A percentile compares a stretch with the other conserved stretches of the same genome.
Evolutionary conservation across 2,888 invertebrate species (phyloP).

Genomic region (Sarcophaga carnaria): DNA sequence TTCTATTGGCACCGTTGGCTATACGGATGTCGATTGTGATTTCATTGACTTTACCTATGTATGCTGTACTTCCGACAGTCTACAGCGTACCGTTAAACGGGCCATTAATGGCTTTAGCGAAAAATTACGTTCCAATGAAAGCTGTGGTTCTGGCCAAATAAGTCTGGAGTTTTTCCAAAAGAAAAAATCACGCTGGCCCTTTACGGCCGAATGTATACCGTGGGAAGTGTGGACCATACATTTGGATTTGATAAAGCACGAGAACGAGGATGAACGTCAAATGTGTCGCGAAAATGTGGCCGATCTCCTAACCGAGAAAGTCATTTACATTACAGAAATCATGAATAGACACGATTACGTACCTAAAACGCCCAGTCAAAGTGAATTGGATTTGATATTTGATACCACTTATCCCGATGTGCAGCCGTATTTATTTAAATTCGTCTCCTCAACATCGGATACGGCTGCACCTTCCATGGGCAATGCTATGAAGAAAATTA

Average conservation of each 20-base stretch:
- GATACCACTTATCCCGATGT: constrained; percentile 96
- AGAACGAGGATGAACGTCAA: constrained; percentile 93
- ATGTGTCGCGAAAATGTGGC: constrained; percentile 93
- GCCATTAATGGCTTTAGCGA: constrained; percentile 91
- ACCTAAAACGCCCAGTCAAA: constrained; percentile 96
- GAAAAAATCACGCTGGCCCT: constrained; percentile 94
- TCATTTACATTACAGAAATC: constrained; percentile 96
- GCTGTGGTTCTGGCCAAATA: constrained; percentile 91
- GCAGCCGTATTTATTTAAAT: constrained; percentile 98
- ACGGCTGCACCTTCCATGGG: constrained; percentile 91
- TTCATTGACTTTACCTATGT: constrained; percentile 99
- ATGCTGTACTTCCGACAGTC: constrained; percentile 92
- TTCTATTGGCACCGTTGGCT: constrained; percentile 97
- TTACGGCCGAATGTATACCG: constrained; percentile 94
- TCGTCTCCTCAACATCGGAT: constrained; percentile 91
- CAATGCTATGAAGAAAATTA: constrained; percentile 93
- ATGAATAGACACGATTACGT: constrained; percentile 98
- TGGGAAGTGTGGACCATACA: constrained; percentile 99
- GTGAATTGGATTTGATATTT: constrained; percentile 95
- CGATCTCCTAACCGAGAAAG: constrained; percentile 94
- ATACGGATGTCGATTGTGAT: constrained; percentile 98
- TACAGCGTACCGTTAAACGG: constrained; percentile 88
- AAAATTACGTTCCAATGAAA: constrained; percentile 88
- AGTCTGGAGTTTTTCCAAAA: constrained; percentile 97
- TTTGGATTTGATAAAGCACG: constrained; percentile 92